phyloP scores from a whole-genome alignment of 2,113 vertebrate genomes.

The Coturnix japonica region DNA sequence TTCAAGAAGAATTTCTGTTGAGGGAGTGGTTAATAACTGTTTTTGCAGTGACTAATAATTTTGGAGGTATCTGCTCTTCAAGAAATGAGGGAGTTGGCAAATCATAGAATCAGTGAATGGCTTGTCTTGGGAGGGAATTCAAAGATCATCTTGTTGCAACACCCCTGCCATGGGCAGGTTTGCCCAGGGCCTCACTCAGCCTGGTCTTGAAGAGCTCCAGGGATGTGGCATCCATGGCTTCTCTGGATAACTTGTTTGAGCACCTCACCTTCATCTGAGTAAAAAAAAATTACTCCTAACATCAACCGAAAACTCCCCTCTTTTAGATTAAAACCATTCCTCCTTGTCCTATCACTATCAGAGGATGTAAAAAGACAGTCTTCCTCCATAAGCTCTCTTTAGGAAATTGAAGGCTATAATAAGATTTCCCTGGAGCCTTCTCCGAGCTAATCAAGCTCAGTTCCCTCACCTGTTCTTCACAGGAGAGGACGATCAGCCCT shows the following conservation, averaged over 20 bases:
- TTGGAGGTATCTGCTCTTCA: background rate
- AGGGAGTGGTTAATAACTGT: background rate
- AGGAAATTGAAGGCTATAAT: background rate
- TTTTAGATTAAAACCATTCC: background rate
- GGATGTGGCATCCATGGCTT: background rate
- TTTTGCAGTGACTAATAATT: background rate
- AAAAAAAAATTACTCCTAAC: background rate
- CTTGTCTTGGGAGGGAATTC: background rate
- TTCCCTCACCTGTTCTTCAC: background rate
- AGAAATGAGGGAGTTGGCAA: conserved; percentile 8
- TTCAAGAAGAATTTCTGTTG: background rate
- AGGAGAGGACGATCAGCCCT: background rate
- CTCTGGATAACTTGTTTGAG: background rate
- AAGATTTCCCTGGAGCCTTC: background rate
- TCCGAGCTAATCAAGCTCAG: background rate
- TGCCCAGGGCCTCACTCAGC: background rate
- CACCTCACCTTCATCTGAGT: background rate
- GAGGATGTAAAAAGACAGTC: background rate
- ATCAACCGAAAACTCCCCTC: background rate
- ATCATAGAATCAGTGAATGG: background rate
- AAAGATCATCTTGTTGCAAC: background rate
- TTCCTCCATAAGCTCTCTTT: background rate
- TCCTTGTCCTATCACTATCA: background rate
- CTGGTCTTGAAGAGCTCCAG: background rate
- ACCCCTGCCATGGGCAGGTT: background rate